Evolutionary conservation across 2,113 vertebrate species (phyloP).

Genomic region (Entomyzon cyanotis): DNA sequence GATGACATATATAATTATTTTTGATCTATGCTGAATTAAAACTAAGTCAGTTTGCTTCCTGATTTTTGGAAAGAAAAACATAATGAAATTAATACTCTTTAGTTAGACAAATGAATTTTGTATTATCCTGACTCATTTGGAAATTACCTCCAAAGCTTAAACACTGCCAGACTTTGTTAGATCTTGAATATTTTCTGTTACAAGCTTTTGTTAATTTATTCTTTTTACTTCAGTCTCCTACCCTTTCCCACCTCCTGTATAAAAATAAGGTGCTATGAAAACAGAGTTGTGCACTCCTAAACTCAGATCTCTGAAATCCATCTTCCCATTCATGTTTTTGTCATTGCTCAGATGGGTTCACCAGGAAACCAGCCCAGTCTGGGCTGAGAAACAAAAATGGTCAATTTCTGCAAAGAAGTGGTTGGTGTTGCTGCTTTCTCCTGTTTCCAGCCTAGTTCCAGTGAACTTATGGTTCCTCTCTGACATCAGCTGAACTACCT

Average conservation of each 20-base stretch:
- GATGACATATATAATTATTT: not conserved
- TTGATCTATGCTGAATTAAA: not conserved
- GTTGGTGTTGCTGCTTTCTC: not conserved
- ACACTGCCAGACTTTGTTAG: not conserved
- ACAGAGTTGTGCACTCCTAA: not conserved
- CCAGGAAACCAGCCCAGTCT: not conserved
- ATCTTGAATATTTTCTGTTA: not conserved
- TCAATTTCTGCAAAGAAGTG: not conserved
- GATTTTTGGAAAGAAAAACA: not conserved
- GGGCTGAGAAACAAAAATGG: not conserved
- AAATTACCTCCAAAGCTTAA: not conserved
- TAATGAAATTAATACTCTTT: not conserved
- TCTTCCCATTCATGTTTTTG: not conserved
- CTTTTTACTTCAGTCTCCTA: not conserved
- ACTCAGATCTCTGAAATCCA: not conserved
- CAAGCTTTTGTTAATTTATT: not conserved
- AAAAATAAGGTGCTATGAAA: not conserved
- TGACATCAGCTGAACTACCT: not conserved
- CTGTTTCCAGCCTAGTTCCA: not conserved
- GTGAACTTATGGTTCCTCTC: not conserved
- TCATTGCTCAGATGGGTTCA: not conserved
- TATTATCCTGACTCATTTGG: not conserved
- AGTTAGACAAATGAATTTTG: not conserved
- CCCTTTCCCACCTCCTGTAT: not conserved
- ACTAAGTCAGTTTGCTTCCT: not conserved